Base-by-base conservation (phyloP, 2,888 invertebrate species). In the Aleiodes leptofemur region DNA sequence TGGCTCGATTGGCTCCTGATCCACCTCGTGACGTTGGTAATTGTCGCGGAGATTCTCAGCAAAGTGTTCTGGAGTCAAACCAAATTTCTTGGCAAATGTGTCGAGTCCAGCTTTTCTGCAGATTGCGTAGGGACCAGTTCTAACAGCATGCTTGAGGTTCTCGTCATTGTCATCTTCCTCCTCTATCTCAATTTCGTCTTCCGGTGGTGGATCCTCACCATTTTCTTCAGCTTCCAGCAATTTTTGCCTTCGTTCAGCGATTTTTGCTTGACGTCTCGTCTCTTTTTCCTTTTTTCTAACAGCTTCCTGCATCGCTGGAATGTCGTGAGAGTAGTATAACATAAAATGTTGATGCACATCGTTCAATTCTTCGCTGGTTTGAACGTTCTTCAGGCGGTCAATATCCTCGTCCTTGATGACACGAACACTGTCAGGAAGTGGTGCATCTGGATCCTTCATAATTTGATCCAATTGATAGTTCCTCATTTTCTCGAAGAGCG, bases 31-130 rank as follows among this genome's bases (percentile, higher is more conserved):
- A 13, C 97, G 92, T 88, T 97, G 97, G 89, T 98, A 98, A 88
- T 97, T 97, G 86, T 98, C 98, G 0, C 97, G 93, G 7, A 99
- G 91, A 91, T 99, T 99, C 90, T 98, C 98, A 0, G 97, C 98
- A 89, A 97, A 98, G 90, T 98, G 95, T 87, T 97, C 97, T 0
- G 99, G 97, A 0, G 95, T 94, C 70, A 99, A 90, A 77, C 99
- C 99, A 90, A 98, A 99, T 86, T 95, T 95, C 87, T 95, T 96
- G 3, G 96, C 96, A 59, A 98, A 92, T 0, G 94, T 94, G 83
- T 94, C 96, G 11, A 98, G 92, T 31, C 97, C 97, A 3, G 96
- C 96, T 87, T 94, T 95, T 71, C 94, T 92, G 84, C 98, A 98
- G 80, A 98, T 93, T 53, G 95, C 93, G 86, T 98, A 98, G 0